These are phyloP conservation scores for Bos javanicus DNA, from an alignment of 2,113 vertebrate species.

Conservation along the genomic window DNA sequence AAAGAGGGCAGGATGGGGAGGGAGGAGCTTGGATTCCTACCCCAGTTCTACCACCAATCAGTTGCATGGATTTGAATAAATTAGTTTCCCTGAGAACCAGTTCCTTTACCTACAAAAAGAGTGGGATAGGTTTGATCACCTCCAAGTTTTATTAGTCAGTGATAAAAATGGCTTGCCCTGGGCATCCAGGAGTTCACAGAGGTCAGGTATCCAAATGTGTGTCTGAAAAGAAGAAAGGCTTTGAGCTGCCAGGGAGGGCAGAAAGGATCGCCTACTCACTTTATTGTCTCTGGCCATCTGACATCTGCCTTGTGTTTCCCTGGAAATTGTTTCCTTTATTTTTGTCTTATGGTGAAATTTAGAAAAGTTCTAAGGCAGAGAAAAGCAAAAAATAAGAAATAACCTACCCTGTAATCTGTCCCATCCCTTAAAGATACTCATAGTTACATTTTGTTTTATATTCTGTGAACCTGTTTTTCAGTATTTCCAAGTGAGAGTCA, in stretches of 20 bases:
- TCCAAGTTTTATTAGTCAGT: neutral
- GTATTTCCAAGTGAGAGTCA: neutral
- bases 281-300: neutral
- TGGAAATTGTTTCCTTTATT: neutral
- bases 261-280: neutral
- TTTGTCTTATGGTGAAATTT: constrained; percentile 7
- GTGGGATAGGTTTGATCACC: neutral
- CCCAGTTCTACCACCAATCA: neutral
- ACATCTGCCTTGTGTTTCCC: neutral
- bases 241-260: neutral
- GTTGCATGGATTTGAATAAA: neutral
- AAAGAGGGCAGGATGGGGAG: neutral
- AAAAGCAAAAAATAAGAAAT: neutral
- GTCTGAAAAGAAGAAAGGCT: neutral
- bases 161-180: neutral
- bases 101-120: neutral
- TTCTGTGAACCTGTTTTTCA: neutral
- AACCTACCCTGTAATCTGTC: neutral
- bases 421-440: neutral
- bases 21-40: neutral
- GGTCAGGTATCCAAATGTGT: neutral
- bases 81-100: neutral
- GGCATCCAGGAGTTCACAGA: neutral
- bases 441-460: neutral
- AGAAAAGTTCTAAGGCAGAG: neutral